Percentiles rank a stretch among this genome's conserved stretches.
Evolutionary conservation across 2,113 vertebrate species (phyloP).

Genomic region (Gambusia affinis): DNA sequence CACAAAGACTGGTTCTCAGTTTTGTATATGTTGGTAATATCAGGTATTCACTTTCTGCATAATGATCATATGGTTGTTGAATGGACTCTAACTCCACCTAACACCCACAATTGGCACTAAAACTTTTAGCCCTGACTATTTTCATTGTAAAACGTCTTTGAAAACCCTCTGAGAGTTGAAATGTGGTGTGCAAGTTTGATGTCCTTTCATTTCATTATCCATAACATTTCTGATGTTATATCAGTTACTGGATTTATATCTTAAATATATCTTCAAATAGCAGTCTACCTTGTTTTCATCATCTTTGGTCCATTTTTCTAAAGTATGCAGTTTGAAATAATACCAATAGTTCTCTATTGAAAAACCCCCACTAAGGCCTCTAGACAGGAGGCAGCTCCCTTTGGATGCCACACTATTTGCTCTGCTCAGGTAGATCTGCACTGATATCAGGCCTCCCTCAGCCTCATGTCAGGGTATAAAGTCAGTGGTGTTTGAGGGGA

Average conservation of each 20-base stretch:
- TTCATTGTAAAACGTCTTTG: too few species aligned
- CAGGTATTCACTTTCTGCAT: too few species aligned
- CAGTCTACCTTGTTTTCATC: conserved; percentile 27
- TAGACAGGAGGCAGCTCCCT: conserved; percentile 21
- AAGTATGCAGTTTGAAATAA: conserved; percentile 41
- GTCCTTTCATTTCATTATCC: neutral
- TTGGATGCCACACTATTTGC: conserved; percentile 29
- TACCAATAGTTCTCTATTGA: conserved; percentile 50
- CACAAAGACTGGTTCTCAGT: too few species aligned
- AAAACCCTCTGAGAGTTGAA: too few species aligned
- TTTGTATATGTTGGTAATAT: too few species aligned
- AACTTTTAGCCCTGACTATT: too few species aligned
- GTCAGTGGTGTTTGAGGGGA: conserved; percentile 71
- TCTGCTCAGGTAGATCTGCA: conserved; percentile 58
- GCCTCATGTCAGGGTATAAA: conserved; percentile 64
- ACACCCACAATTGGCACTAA: too few species aligned
- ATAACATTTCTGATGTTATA: neutral
- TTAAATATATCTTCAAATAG: neutral
- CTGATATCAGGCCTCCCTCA: conserved; percentile 67
- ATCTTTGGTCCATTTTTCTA: neutral
- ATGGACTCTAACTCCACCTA: too few species aligned
- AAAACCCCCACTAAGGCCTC: neutral
- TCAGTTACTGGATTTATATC: neutral
- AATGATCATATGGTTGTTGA: too few species aligned
- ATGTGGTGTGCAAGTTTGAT: too few species aligned